Evolutionary conservation across 2,888 invertebrate genomes (phyloP).

Genomic region (Cremastobaeus sp.): DNA sequence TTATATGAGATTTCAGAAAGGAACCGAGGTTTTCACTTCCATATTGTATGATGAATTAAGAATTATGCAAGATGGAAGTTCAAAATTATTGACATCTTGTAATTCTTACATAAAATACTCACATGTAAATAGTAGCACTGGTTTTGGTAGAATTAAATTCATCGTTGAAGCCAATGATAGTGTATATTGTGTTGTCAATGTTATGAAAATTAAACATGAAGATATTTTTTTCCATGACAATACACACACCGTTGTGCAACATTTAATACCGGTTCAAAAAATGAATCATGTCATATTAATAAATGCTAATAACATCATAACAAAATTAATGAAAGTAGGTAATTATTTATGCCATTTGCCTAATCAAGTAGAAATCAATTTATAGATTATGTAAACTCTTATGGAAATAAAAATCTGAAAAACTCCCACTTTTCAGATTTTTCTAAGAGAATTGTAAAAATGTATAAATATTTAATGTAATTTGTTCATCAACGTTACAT

Average conservation of each 20-base stretch:
- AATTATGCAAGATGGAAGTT: background rate
- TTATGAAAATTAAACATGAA: background rate
- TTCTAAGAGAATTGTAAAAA: too few relatives aligned
- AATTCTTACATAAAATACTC: slow-evolving; percentile 1
- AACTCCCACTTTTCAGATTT: too few relatives aligned
- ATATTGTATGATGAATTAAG: background rate
- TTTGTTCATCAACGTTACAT: too few relatives aligned
- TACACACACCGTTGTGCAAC: background rate
- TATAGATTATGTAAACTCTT: too few relatives aligned
- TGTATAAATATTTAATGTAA: too few relatives aligned
- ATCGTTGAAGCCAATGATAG: background rate
- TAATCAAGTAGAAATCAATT: background rate
- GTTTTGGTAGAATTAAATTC: background rate
- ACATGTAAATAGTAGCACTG: background rate
- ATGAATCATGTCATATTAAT: background rate
- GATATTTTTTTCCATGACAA: background rate
- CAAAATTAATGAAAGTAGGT: background rate
- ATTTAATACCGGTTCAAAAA: background rate
- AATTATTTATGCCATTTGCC: background rate
- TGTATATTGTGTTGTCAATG: background rate
- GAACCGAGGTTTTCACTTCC: background rate
- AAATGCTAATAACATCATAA: background rate
- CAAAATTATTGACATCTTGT: background rate
- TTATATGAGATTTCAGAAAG: background rate
- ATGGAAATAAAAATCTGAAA: too few relatives aligned